Evolutionary conservation across 2,888 invertebrate genomes (phyloP).

Genomic region (Tricholauxania praeusta): DNA sequence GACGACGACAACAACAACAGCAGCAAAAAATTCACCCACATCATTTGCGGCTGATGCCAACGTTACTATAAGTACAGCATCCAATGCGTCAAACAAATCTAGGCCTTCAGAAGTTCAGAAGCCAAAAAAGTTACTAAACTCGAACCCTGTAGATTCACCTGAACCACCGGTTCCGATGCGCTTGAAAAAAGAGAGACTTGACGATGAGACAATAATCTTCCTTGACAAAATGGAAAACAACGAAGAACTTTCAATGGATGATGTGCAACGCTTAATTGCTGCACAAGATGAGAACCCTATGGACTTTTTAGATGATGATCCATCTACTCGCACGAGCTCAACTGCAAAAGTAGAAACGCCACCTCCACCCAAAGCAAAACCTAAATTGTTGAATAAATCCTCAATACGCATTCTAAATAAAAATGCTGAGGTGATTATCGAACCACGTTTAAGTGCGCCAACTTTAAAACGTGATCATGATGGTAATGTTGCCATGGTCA

Average conservation of each 20-base stretch:
- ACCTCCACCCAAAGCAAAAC: slow-evolving; percentile 44
- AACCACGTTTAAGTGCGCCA: slow-evolving; percentile 63
- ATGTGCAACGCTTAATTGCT: slow-evolving; percentile 58
- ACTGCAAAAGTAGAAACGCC: slow-evolving; percentile 11
- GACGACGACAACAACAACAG: neutral
- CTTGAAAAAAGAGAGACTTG: slow-evolving; percentile 40
- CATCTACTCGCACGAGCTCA: slow-evolving; percentile 1
- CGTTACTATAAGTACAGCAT: neutral
- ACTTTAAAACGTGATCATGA: slow-evolving; percentile 60
- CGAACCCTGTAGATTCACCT: slow-evolving; percentile 40
- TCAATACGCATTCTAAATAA: slow-evolving; percentile 65
- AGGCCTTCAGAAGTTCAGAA: slow-evolving; percentile 42
- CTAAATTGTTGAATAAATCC: slow-evolving; percentile 64
- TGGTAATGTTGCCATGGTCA: slow-evolving; percentile 65
- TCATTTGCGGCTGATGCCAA: neutral
- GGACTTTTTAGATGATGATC: slow-evolving; percentile 29
- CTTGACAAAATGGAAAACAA: slow-evolving; percentile 59
- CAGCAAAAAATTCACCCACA: neutral
- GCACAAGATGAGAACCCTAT: slow-evolving; percentile 46
- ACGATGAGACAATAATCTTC: slow-evolving; percentile 42
- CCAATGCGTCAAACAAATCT: slow-evolving; percentile 22
- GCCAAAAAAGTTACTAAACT: slow-evolving; percentile 51
- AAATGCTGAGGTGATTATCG: slow-evolving; percentile 53
- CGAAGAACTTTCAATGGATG: slow-evolving; percentile 61
- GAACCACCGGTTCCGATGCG: slow-evolving; percentile 48